phyloP scores from a whole-genome alignment of 2,888 invertebrate genomes.

The Diarsia dahlii region DNA sequence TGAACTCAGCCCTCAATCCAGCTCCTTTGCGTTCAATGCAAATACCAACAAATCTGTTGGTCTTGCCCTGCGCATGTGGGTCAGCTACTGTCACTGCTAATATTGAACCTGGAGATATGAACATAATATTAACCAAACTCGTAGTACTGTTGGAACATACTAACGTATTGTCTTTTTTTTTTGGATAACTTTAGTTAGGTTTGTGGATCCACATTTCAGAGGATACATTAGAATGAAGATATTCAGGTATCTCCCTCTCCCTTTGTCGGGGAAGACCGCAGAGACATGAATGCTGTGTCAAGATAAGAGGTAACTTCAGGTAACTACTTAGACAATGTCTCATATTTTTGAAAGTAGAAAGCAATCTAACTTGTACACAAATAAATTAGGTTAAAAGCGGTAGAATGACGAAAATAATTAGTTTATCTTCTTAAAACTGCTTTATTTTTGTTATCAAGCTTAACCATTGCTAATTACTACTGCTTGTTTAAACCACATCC shows the following conservation, averaged over 20 bases:
- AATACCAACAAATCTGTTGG: slow-evolving; percentile 96
- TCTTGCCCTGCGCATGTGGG: slow-evolving; percentile 95
- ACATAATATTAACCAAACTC: not conserved
- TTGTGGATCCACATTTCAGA: not conserved
- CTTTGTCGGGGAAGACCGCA: not conserved
- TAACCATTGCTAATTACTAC: not conserved
- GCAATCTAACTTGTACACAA: not conserved
- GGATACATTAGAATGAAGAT: not conserved
- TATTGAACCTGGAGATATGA: slow-evolving; percentile 93
- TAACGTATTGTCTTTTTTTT: too few relatives aligned
- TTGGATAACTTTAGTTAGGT: too few relatives aligned
- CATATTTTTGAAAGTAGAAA: not conserved
- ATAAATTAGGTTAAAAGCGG: not conserved
- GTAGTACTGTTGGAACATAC: not conserved
- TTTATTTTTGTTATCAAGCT: not conserved
- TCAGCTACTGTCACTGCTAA: slow-evolving; percentile 97
- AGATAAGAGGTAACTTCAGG: not conserved
- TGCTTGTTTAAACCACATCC: not conserved
- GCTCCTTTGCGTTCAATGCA: slow-evolving; percentile 96
- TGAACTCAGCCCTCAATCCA: slow-evolving; percentile 96
- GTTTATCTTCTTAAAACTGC: not conserved
- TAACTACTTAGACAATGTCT: not conserved
- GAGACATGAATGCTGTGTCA: not conserved
- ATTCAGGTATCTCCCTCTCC: too few relatives aligned
- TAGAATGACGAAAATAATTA: not conserved